Evolutionary conservation across 2,888 invertebrate genomes (phyloP), one percentile per base, ranked within the genome.

Genomic region (Aporophyla nigra): DNA sequence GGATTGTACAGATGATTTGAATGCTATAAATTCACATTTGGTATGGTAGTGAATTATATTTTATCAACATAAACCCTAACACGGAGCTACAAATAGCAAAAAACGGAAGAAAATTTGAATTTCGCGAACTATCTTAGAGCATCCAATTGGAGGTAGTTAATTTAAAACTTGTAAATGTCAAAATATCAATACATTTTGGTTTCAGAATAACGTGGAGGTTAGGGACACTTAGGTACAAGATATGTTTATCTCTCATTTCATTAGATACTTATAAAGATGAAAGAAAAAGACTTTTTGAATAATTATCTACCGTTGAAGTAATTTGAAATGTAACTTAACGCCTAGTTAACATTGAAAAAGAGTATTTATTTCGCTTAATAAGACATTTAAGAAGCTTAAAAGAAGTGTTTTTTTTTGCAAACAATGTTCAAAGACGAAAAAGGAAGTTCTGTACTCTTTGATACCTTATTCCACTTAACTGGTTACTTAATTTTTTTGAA

Each of bases 381-480:
- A 56, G 51, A 62, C 66, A 80, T 79, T 74, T 71, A 62, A 77
- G 51, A 71, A 68, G 43, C 16, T 69, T 43, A 77, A 75, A 78
- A 81, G 70, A 73, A 75, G 63, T 68, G 73, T 83, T 83, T 88
- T 86, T 78, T 74, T 70, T 72, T 51, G 40, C 33, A 80, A 84
- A 81, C 66, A 78, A 68, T 73, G 75, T 69, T 78, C 56, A 78
- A 84, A 81, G 84, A 84, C 67, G 80, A 71, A 77, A 80, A 80
- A 79, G 73, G 79, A 78, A 82, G 69, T 83, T 86, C 76, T 0
- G 5, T 49, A 74, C 71, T 77, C 87, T 87, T 88, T 87, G 87
- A 86, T 85, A 86, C 80, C 70, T 77, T 81, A 88, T 87, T 88
- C 81, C 43, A 62, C 74, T 75, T 80, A 76, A 85, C 81, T 68